Base-by-base conservation (phyloP, 1,140 invertebrate genomes). In the Pseudobourletiella spinata region DNA sequence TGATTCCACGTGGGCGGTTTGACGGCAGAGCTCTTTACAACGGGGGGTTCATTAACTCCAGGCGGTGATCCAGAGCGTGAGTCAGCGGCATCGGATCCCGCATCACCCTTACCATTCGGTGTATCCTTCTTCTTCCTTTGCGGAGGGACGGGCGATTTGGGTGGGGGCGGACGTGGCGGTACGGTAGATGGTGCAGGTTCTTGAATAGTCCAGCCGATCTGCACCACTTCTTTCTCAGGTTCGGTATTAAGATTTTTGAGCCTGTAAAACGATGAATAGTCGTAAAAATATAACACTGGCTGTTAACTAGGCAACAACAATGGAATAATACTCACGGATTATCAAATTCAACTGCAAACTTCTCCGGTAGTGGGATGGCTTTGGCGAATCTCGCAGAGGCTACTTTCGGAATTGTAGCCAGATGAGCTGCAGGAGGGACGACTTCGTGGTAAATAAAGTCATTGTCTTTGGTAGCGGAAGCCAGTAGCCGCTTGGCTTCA, bases 381-480 rank as follows among this genome's bases (percentile, higher is more conserved):
- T 96, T 96, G n/a, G 92, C 94, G 30, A 98, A 76, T 64, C 77
- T 76, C 20, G 85, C 86, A 16, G 66, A 60, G 2, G 75, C 70
- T 26, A 80, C 81, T 77, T 90, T 91, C 14, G 84, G 83, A 54
- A 98, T 82, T 0, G 88, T 79, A 51, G 85, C 78, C 32, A 99
- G 76, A 50, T 78, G 79, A 72, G 86, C 86, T 0, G 86, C 72
- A 72, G 96, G 90, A 2, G 95, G 93, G 71, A 99, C 84, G 71
- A 89, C 84, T 75, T 94, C 92, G 74, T 96, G 92, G 76, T 97
- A 97, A 72, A 98, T 98, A 74, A 98, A 98, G 78, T 99, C 91
- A 76, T 98, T 98, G 75, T 99, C 95, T 77, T 95, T 97, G 66
- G 84, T 84, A 0, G 89, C 91, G 71, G 88, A 86, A 2, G 82